These are phyloP conservation scores for Sisor rabdophorus DNA, from an alignment of 2,113 vertebrate genomes.

Conservation along the genomic window DNA sequence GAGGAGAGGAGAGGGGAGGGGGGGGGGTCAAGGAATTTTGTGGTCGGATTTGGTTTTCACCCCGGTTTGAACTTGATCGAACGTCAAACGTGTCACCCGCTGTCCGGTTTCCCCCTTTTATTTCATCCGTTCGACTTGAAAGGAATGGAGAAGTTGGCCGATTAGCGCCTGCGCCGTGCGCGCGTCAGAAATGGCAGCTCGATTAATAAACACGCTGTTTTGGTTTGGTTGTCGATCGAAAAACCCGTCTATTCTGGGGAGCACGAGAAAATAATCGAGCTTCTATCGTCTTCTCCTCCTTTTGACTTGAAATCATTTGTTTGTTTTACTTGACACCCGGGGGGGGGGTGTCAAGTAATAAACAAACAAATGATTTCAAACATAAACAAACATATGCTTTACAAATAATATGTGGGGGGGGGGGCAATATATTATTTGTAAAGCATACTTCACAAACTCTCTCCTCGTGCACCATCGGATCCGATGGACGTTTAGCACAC, in stretches of 20 bases:
- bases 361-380: too few relatives aligned
- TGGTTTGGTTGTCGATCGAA: slow-evolving; percentile 54
- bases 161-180: slow-evolving; percentile 72
- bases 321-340: too few relatives aligned
- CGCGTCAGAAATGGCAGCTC: slow-evolving; percentile 66
- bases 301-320: too few relatives aligned
- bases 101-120: slow-evolving; percentile 74
- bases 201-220: slow-evolving; percentile 60
- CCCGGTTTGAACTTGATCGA: too few relatives aligned
- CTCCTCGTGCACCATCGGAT: slow-evolving; percentile 39
- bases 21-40: too few relatives aligned
- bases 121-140: slow-evolving; percentile 78
- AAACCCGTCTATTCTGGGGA: slow-evolving; percentile 41
- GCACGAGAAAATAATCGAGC: background rate
- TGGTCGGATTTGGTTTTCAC: too few relatives aligned
- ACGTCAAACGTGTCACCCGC: too few relatives aligned
- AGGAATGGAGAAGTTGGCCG: slow-evolving; percentile 65
- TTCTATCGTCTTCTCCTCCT: too few relatives aligned
- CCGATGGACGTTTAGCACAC: slow-evolving; percentile 45
- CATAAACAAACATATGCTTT: too few relatives aligned
- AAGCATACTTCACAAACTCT: slow-evolving; percentile 36
- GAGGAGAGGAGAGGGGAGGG: too few relatives aligned
- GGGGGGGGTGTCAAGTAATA: too few relatives aligned
- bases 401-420: too few relatives aligned
- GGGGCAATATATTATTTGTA: slow-evolving; percentile 20